Evolutionary conservation across 2,113 vertebrate species (phyloP).

Genomic region (Onychorhynchus coronatus): DNA sequence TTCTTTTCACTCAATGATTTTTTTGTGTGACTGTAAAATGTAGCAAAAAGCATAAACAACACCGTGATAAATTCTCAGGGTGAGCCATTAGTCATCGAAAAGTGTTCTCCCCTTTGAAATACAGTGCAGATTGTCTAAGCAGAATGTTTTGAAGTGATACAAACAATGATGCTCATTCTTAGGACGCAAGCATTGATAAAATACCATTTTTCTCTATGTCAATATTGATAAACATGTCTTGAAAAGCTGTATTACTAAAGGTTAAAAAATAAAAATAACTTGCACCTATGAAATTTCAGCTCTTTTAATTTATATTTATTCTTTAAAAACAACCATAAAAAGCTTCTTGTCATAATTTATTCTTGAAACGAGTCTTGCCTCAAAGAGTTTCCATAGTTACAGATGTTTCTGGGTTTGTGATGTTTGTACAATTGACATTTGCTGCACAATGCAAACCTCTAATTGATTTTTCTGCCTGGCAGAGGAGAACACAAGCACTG

Average conservation of each 20-base stretch:
- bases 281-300: neutral
- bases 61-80: neutral
- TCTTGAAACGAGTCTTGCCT: neutral
- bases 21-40: neutral
- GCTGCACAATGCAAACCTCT: neutral
- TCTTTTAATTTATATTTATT: slow-evolving; percentile 1
- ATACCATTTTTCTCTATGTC: neutral
- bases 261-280: neutral
- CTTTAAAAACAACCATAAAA: neutral
- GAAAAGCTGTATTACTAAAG: neutral
- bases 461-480: slow-evolving; percentile 5
- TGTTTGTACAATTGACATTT: slow-evolving; percentile 48
- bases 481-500: neutral
- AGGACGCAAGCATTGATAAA: neutral
- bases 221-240: neutral
- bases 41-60: neutral
- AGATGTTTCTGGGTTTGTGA: slow-evolving; percentile 40
- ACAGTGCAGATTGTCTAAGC: neutral
- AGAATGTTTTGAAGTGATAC: neutral
- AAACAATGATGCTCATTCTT: neutral
- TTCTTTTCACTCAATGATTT: neutral
- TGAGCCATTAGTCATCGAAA: neutral
- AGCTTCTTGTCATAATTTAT: slow-evolving; percentile 33
- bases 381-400: slow-evolving; percentile 54
- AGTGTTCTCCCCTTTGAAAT: neutral